Conservation (phyloP, 2,888 invertebrate genomes). For the Ganaspis brasiliensis region DNA sequence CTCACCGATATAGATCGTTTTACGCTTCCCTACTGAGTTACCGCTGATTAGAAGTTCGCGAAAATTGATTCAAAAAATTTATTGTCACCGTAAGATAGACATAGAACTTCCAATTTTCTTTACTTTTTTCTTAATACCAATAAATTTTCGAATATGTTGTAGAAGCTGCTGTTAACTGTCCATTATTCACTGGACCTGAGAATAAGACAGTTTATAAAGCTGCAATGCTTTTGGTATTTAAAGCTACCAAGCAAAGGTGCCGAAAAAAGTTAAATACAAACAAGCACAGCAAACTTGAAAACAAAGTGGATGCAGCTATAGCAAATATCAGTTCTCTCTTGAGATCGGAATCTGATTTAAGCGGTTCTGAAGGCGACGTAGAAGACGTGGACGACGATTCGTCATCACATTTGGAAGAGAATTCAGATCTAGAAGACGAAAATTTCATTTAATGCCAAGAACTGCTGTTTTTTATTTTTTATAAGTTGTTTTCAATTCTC, state of each 20-base stretch:
- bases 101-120: neutral
- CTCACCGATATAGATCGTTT: no score
- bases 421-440: neutral
- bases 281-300: neutral
- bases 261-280: neutral
- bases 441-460: neutral
- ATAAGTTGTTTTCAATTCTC: neutral
- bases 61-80: no score
- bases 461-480: neutral
- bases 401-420: neutral
- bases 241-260: conserved; percentile 3
- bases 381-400: neutral
- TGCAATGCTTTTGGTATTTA: neutral
- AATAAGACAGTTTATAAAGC: neutral
- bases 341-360: neutral
- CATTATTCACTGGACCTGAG: neutral
- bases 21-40: no score
- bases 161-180: neutral
- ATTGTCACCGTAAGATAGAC: no score
- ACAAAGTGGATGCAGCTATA: neutral
- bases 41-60: no score
- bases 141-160: neutral
- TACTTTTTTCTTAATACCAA: neutral
- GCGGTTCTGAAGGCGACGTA: neutral
- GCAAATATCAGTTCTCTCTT: neutral